These are phyloP conservation scores for Nycticebus coucang DNA, from an alignment of 2,113 vertebrate species.

Conservation along the genomic window DNA sequence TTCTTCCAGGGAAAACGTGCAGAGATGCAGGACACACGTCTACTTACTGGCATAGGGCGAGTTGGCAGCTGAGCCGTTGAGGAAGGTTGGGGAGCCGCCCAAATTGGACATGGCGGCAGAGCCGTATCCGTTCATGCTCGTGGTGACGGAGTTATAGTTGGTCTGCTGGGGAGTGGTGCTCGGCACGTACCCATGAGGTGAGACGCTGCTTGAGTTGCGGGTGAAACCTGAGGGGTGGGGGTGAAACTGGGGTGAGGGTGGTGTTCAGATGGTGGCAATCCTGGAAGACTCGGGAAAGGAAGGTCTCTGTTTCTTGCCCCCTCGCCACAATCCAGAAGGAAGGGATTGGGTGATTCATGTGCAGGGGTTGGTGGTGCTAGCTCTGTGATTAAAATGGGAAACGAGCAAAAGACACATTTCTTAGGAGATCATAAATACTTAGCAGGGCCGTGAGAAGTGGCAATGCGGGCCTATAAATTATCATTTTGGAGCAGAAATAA, in stretches of 20 bases:
- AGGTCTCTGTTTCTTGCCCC: conserved; percentile 39
- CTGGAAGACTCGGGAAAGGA: not conserved
- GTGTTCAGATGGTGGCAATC: conserved; percentile 10
- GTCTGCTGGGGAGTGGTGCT: conserved; percentile 98
- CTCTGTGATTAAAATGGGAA: conserved; percentile 78
- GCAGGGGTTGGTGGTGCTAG: not conserved
- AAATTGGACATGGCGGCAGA: conserved; percentile 98
- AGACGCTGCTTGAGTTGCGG: conserved; percentile 98
- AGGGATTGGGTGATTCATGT: conserved; percentile 50
- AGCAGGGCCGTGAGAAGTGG: conserved; percentile 63
- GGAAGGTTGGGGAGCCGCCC: conserved; percentile 96
- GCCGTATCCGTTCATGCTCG: conserved; percentile 97
- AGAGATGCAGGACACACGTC: not conserved
- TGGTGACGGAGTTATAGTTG: conserved; percentile 97
- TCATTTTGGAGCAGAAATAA: conserved; percentile 77
- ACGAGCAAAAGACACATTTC: conserved; percentile 65
- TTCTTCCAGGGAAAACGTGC: not conserved
- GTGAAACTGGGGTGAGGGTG: conserved; percentile 64
- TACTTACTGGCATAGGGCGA: conserved; percentile 99
- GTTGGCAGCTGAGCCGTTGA: conserved; percentile 98
- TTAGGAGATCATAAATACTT: conserved; percentile 77
- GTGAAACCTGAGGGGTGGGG: conserved; percentile 90
- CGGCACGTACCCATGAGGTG: conserved; percentile 97
- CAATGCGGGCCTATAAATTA: conserved; percentile 70
- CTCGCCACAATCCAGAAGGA: not conserved